These are phyloP conservation scores for Scopus umbretta DNA, from an alignment of 2,113 vertebrate genomes.

Conservation along the genomic window DNA sequence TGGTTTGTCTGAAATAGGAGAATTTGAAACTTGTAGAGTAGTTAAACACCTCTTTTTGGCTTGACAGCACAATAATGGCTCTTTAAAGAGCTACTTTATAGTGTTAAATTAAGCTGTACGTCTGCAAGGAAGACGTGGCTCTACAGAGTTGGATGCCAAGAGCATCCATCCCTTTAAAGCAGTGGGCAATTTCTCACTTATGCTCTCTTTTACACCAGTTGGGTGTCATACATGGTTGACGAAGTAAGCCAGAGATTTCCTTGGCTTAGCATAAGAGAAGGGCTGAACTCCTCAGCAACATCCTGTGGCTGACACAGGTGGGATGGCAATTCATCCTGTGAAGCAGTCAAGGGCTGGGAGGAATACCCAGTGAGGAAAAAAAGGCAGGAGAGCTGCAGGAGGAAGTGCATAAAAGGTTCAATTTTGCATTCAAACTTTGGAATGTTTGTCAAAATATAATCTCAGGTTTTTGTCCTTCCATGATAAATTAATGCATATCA, in stretches of 20 bases:
- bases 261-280: neutral
- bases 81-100: neutral
- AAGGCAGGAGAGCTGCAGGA: neutral
- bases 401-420: neutral
- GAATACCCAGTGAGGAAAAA: neutral
- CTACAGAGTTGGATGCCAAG: neutral
- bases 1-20: neutral
- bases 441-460: constrained; percentile 34
- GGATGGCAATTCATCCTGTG: neutral
- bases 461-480: neutral
- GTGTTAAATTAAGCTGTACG: neutral
- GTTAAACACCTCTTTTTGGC: neutral
- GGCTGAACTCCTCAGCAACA: neutral
- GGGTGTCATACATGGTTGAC: neutral
- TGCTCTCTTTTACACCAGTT: neutral
- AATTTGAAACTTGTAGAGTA: neutral
- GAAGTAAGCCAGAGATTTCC: neutral
- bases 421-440: neutral
- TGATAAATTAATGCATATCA: neutral
- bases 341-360: neutral
- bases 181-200: neutral
- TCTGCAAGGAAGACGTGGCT: neutral
- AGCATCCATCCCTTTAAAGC: neutral
- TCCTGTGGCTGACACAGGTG: neutral
- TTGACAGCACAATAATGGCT: neutral